These are phyloP conservation scores for Apus apus DNA, from an alignment of 2,113 vertebrate species.

Conservation along the genomic window DNA sequence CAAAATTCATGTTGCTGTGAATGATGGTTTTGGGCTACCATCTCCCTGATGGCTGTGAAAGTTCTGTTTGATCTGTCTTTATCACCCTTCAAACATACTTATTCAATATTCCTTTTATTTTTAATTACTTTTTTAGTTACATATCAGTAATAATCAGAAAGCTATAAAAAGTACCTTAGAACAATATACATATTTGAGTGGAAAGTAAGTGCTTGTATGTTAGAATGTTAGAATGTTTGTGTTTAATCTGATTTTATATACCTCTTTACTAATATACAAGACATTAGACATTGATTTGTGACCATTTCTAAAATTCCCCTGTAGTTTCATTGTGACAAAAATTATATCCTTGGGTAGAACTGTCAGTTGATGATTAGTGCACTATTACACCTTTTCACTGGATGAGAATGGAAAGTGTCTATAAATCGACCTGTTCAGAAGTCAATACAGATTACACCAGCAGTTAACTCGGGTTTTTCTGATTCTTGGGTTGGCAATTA, in stretches of 20 bases:
- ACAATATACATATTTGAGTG: background rate
- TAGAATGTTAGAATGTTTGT: background rate
- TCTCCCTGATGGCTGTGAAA: background rate
- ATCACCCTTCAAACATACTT: background rate
- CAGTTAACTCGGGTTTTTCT: background rate
- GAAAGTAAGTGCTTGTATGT: background rate
- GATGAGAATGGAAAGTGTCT: background rate
- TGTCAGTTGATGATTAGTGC: conserved; percentile 33
- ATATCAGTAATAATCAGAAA: background rate
- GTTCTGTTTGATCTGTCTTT: background rate
- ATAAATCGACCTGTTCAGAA: background rate
- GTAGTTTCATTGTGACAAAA: conserved; percentile 26
- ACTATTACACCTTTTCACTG: conserved; percentile 21
- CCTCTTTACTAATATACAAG: background rate
- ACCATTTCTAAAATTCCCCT: conserved; percentile 34
- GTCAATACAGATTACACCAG: background rate
- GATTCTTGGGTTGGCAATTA: background rate
- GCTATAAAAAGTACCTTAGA: background rate
- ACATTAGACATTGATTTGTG: background rate
- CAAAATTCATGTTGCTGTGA: background rate
- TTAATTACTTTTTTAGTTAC: background rate
- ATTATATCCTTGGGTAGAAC: conserved; percentile 34
- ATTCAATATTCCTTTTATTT: background rate
- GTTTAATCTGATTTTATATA: background rate
- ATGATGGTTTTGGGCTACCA: background rate